Evolutionary conservation across 2,888 invertebrate species (phyloP).

Genomic region (Cosmorhoe ocellata): DNA sequence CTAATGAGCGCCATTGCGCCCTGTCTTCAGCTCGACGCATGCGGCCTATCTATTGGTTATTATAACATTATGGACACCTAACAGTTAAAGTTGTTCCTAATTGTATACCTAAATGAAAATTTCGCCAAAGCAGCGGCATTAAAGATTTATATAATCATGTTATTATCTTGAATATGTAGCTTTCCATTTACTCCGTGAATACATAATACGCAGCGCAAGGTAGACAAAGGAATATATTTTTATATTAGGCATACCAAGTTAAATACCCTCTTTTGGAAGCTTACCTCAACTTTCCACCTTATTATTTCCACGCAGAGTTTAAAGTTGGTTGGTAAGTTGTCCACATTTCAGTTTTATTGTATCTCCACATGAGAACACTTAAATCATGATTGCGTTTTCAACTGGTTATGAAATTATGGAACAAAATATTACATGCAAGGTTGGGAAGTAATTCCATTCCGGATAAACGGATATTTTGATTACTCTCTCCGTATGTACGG

Average conservation of each 20-base stretch:
- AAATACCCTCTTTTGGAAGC: constrained; percentile 13
- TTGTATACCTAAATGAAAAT: too few relatives aligned
- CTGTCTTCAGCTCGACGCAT: too few relatives aligned
- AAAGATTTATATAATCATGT: constrained; percentile 40
- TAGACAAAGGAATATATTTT: constrained; percentile 36
- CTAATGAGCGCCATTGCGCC: too few relatives aligned
- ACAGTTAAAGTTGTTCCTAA: too few relatives aligned
- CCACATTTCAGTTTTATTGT: constrained; percentile 25
- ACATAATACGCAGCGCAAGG: constrained; percentile 36
- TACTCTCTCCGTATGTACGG: background rate
- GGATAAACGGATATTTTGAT: constrained; percentile 2
- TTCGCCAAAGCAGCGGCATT: constrained; percentile 31
- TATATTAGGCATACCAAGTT: constrained; percentile 32
- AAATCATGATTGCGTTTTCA: constrained; percentile 28
- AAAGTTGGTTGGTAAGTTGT: constrained; percentile 13
- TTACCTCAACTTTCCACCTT: constrained; percentile 6
- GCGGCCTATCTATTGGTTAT: too few relatives aligned
- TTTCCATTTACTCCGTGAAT: constrained; percentile 54
- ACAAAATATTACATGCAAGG: constrained; percentile 10
- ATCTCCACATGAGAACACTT: constrained; percentile 25
- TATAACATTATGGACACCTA: too few relatives aligned
- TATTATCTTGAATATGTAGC: constrained; percentile 42
- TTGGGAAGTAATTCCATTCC: constrained; percentile 3
- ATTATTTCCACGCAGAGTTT: background rate
- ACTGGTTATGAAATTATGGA: constrained; percentile 23